Conservation (phyloP, 23 tunicate species). For the Diplosoma virens region DNA sequence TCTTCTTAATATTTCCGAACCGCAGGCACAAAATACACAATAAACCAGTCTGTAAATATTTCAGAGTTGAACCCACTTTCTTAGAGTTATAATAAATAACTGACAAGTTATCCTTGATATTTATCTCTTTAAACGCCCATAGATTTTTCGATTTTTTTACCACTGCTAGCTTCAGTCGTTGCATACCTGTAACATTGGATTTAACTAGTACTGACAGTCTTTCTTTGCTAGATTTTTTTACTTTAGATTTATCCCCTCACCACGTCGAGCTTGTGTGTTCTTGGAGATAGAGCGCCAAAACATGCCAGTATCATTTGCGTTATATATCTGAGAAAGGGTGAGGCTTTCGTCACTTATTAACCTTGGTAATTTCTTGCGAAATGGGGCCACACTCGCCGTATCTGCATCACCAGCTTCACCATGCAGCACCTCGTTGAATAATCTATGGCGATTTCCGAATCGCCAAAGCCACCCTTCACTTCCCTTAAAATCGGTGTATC, state of each 20-base stretch:
- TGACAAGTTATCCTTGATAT: background rate
- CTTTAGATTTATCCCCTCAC: conserved; percentile 15
- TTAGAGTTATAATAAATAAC: too few relatives aligned
- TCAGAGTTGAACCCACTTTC: background rate
- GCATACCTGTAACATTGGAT: conserved; percentile 23
- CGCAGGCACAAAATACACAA: conserved; percentile 7
- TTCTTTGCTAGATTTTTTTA: conserved; percentile 1
- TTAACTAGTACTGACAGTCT: background rate
- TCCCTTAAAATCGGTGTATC: conserved; percentile 4
- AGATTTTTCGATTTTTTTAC: background rate
- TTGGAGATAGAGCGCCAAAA: conserved; percentile 7
- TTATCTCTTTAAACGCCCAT: background rate
- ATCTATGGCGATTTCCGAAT: conserved; percentile 10
- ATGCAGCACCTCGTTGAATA: conserved; percentile 31
- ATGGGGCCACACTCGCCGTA: background rate
- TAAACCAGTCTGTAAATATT: background rate
- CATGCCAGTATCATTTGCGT: conserved; percentile 1
- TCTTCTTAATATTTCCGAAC: conserved; percentile 22
- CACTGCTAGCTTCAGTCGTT: conserved; percentile 1
- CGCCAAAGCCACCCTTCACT: conserved; percentile 14
- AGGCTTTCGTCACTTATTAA: conserved; percentile 1
- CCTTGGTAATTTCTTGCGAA: conserved; percentile 3
- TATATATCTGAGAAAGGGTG: background rate
- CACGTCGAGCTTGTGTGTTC: conserved; percentile 2
- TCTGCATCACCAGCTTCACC: conserved; percentile 12